Conservation (phyloP, 2,888 invertebrate species). For the Hypolimnas misippus region DNA sequence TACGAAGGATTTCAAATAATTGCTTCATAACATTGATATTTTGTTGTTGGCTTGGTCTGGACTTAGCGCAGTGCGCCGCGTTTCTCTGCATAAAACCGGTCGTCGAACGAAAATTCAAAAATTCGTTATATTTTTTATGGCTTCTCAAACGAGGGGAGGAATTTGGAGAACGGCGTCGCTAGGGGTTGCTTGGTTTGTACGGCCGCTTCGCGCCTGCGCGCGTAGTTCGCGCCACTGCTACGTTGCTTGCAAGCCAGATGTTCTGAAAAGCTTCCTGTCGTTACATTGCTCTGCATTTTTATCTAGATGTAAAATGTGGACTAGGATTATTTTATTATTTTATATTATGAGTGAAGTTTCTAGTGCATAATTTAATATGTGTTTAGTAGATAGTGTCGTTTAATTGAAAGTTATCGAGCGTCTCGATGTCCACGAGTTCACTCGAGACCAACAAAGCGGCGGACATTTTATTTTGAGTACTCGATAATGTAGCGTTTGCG, state of each 20-base stretch:
- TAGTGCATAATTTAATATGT: slow-evolving; percentile 73
- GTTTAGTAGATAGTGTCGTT: slow-evolving; percentile 68
- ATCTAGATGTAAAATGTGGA: slow-evolving; percentile 75
- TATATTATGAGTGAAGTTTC: slow-evolving; percentile 68
- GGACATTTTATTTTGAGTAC: slow-evolving; percentile 85
- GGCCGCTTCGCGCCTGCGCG: slow-evolving; percentile 80
- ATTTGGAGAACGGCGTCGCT: slow-evolving; percentile 72
- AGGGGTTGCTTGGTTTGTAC: slow-evolving; percentile 73
- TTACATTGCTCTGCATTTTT: slow-evolving; percentile 72
- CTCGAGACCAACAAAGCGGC: slow-evolving; percentile 84
- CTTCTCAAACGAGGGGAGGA: slow-evolving; percentile 77
- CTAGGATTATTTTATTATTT: slow-evolving; percentile 68
- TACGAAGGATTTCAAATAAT: slow-evolving; percentile 30
- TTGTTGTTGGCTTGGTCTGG: slow-evolving; percentile 22
- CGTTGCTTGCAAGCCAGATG: slow-evolving; percentile 83
- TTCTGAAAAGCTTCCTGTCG: slow-evolving; percentile 83
- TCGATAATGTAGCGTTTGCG: slow-evolving; percentile 84
- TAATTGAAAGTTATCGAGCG: slow-evolving; percentile 76
- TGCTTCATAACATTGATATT: slow-evolving; percentile 19
- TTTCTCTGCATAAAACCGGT: slow-evolving; percentile 68
- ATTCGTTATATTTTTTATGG: slow-evolving; percentile 83
- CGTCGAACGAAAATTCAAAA: slow-evolving; percentile 74
- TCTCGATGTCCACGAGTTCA: slow-evolving; percentile 84
- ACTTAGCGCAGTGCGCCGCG: slow-evolving; percentile 41
- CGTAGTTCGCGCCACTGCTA: slow-evolving; percentile 84